Evolutionary conservation across 2,888 invertebrate genomes (phyloP).

Genomic region (Physocephala rufipes): DNA sequence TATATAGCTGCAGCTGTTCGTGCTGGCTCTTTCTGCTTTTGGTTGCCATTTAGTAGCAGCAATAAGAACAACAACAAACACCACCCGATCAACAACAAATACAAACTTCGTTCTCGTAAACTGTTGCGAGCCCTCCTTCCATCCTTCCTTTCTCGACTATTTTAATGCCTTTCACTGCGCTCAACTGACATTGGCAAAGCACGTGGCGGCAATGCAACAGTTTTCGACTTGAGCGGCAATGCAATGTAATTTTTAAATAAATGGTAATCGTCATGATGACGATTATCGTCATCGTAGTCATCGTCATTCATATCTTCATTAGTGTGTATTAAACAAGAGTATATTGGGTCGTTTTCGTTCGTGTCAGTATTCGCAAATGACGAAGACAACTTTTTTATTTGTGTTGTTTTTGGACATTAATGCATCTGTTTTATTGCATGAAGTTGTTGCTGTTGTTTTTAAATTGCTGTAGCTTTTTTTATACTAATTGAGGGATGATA

Average conservation of each 20-base stretch:
- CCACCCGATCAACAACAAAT: no score
- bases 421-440: no score
- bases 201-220: slow-evolving; percentile 58
- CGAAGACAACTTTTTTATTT: no score
- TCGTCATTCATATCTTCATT: no score
- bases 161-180: neutral
- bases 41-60: neutral
- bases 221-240: slow-evolving; percentile 52
- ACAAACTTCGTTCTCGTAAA: no score
- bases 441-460: slow-evolving; percentile 17
- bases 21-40: neutral
- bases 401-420: no score
- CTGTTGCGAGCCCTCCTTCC: neutral
- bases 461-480: neutral
- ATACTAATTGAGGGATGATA: no score
- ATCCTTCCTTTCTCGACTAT: neutral
- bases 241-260: neutral
- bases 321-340: no score
- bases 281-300: neutral
- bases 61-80: no score
- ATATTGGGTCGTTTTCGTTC: no score
- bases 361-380: no score
- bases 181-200: slow-evolving; percentile 35
- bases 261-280: neutral
- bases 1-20: neutral